Base-by-base conservation (phyloP, 2,888 invertebrate species). In the Amiota minor region DNA sequence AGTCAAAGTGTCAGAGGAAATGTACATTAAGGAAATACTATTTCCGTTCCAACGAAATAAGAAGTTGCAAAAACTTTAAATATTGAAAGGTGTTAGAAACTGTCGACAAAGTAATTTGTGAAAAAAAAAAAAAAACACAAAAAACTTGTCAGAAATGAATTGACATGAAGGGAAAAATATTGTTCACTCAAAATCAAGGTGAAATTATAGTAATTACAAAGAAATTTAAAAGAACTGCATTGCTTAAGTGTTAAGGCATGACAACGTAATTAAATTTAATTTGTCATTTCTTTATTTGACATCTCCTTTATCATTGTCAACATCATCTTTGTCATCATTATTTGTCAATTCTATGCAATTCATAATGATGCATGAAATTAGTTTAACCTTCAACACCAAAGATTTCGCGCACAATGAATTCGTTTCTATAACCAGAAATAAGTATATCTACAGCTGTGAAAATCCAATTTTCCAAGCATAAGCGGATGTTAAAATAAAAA, bases 351-450 rank as follows among this genome's bases (percentile, higher is more conserved):
- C 18, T 65, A 35, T 56, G 72, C 9, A 46, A 62, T 67, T 77
- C 76, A 77, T 85, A 77, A 82, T 84, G 84, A 78, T 77, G 76
- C 85, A 75, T 85, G 85, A 82, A 82, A 82, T 82, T 64, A 35
- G 45, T 64, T 64, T 46, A n/a, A 46, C 18, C 35, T 11, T 64
- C 16, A 14, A n/a, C n/a, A 64, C 11, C 11, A 11, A 2, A 45
- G 10, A 46, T 45, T 35, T 0, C 14, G 14, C 18, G 16, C 1
- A 64, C 46, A 64, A 61, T 77, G 74, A 35, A 3, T 35, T 35
- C 4, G 35, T 35, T 35, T 35, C 35, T 6, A 8, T 35, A 35
- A 35, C 6, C 35, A 35, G 35, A 79, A 74, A 71, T 71, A 50
- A 61, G 18, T 53, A 65, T 68, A 56, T 67, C 59, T 55, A 64